phyloP scores from a whole-genome alignment of 2,888 invertebrate species.

The Cataglyphis livida region DNA sequence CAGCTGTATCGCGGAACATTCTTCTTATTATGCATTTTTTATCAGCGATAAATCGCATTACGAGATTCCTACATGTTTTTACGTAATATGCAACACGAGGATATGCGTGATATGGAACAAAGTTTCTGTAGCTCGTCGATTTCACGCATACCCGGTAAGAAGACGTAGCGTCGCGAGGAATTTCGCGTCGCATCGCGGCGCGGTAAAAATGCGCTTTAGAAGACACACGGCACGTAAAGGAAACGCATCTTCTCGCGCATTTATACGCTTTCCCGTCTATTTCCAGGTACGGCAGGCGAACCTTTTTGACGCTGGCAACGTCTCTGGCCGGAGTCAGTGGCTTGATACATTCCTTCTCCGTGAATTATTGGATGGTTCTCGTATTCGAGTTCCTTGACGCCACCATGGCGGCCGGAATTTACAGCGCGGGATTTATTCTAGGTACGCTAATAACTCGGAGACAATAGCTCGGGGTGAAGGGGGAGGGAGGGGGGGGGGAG shows the following conservation, averaged over 20 bases:
- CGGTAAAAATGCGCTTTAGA: conserved; percentile 32
- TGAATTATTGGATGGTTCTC: conserved; percentile 90
- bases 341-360: conserved; percentile 89
- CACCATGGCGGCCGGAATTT: conserved; percentile 90
- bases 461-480: conserved; percentile 18
- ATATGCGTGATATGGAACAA: background rate
- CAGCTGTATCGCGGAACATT: background rate
- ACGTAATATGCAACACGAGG: background rate
- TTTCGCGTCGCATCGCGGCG: conserved; percentile 9
- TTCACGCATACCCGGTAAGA: conserved; percentile 26
- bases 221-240: background rate
- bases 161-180: conserved; percentile 11
- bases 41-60: conserved; percentile 7
- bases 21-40: background rate
- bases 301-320: conserved; percentile 87
- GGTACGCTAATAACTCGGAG: conserved; percentile 86
- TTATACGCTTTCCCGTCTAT: conserved; percentile 19
- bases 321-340: conserved; percentile 89
- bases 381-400: conserved; percentile 91
- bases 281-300: conserved; percentile 88
- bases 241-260: conserved; percentile 4
- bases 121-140: conserved; percentile 4
- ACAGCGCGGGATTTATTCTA: conserved; percentile 90
- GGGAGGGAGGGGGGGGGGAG: too few species aligned
- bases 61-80: conserved; percentile 15